phyloP scores from a whole-genome alignment of 2,113 vertebrate genomes.

The Mustelus asterias region DNA sequence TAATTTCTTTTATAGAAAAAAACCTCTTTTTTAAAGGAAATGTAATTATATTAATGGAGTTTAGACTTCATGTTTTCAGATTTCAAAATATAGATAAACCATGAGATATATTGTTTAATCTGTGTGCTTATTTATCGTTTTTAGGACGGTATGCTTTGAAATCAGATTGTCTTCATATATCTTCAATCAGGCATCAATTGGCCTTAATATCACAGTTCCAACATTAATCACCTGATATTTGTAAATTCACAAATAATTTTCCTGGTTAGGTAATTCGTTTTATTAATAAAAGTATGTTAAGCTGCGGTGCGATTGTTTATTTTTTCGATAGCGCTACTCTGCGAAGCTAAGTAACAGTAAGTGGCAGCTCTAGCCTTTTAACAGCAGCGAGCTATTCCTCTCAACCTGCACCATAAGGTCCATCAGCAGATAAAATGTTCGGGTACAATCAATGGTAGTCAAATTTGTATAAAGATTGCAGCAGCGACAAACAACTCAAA shows the following conservation, averaged over 20 bases:
- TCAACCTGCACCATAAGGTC: background rate
- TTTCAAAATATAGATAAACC: background rate
- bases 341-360: background rate
- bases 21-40: background rate
- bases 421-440: slow-evolving; percentile 34
- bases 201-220: no score
- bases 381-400: background rate
- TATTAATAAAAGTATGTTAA: background rate
- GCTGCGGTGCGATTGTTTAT: background rate
- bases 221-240: background rate
- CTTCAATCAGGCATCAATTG: background rate
- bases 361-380: background rate
- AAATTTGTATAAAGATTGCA: slow-evolving; percentile 31
- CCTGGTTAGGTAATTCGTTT: background rate
- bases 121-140: background rate
- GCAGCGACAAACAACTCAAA: slow-evolving; percentile 37
- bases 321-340: background rate
- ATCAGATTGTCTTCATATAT: no score
- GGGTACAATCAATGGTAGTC: slow-evolving; percentile 25
- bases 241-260: background rate
- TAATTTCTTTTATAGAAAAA: background rate
- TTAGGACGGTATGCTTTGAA: background rate
- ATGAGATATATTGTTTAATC: background rate
- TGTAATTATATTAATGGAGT: background rate
- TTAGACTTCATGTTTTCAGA: background rate